Conservation (phyloP, 1,140 invertebrate species). For the Zaprionus lachaisei region DNA sequence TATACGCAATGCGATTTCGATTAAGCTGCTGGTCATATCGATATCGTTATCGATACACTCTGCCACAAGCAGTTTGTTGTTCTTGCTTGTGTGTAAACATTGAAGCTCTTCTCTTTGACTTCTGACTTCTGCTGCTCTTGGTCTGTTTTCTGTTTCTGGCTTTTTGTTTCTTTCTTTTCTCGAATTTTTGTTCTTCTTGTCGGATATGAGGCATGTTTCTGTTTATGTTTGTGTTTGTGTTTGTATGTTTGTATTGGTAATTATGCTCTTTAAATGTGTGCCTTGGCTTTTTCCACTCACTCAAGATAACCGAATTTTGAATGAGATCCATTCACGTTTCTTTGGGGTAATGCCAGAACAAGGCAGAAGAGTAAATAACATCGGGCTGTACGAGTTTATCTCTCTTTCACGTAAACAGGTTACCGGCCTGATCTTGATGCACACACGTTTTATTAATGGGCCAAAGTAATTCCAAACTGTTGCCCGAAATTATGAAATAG, state of each 20-base stretch:
- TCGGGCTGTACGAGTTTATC: background rate
- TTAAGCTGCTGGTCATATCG: slow-evolving; percentile 15
- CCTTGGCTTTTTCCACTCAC: slow-evolving; percentile 75
- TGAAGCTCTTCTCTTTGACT: background rate
- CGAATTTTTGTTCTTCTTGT: slow-evolving; percentile 15
- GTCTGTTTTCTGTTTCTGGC: background rate
- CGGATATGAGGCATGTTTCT: slow-evolving; percentile 27
- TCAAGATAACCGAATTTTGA: slow-evolving; percentile 63
- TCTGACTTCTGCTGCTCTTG: background rate
- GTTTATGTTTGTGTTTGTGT: slow-evolving; percentile 10
- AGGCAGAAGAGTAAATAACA: slow-evolving; percentile 21
- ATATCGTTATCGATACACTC: slow-evolving; percentile 15
- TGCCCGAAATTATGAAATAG: slow-evolving; percentile 62
- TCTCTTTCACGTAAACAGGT: slow-evolving; percentile 33
- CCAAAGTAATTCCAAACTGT: slow-evolving; percentile 36
- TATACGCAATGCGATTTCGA: slow-evolving; percentile 48
- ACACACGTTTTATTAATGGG: background rate
- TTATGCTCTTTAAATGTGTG: slow-evolving; percentile 43
- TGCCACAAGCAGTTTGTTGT: slow-evolving; percentile 5
- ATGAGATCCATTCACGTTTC: slow-evolving; percentile 67
- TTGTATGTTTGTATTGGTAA: slow-evolving; percentile 46
- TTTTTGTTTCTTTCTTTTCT: slow-evolving; percentile 15
- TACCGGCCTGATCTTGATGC: slow-evolving; percentile 27
- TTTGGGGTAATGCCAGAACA: slow-evolving; percentile 25
- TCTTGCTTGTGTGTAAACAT: slow-evolving; percentile 13